phyloP scores from a whole-genome alignment of 2,797 vertebrate species.

The Coreius guichenoti region DNA sequence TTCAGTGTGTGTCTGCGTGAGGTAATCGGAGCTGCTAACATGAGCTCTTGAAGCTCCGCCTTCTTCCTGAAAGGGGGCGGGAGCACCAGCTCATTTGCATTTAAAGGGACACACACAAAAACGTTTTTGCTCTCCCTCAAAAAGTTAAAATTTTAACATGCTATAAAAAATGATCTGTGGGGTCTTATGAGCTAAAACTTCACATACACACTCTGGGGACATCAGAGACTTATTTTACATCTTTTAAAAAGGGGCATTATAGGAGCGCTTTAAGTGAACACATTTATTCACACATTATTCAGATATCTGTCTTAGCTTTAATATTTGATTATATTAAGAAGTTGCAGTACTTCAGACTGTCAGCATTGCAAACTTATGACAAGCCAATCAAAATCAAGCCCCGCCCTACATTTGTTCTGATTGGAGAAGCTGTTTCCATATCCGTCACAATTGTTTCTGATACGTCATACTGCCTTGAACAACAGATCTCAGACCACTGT shows the following conservation, averaged over 20 bases:
- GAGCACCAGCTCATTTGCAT: not conserved
- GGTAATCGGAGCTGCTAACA: no score
- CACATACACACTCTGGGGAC: not conserved
- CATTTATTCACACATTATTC: no score
- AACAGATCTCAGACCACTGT: not conserved
- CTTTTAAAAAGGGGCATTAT: no score
- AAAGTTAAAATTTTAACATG: not conserved
- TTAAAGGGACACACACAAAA: not conserved
- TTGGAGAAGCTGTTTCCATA: not conserved
- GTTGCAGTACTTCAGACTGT: no score
- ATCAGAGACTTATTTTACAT: not conserved
- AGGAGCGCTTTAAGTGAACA: no score
- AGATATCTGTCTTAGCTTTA: no score
- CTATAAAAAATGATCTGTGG: not conserved
- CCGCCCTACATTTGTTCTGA: not conserved
- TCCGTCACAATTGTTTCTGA: not conserved
- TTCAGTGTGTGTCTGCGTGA: no score
- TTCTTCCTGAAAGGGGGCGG: no score
- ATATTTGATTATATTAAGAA: no score
- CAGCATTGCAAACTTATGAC: no score
- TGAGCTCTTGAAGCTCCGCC: no score
- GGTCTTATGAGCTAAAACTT: not conserved
- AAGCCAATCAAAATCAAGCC: not conserved
- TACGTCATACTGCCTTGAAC: not conserved
- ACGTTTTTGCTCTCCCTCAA: not conserved